Evolutionary conservation across 2,888 invertebrate species (phyloP), one percentile per base, ranked within the genome.

Genomic region (Brachylomia viminalis): DNA sequence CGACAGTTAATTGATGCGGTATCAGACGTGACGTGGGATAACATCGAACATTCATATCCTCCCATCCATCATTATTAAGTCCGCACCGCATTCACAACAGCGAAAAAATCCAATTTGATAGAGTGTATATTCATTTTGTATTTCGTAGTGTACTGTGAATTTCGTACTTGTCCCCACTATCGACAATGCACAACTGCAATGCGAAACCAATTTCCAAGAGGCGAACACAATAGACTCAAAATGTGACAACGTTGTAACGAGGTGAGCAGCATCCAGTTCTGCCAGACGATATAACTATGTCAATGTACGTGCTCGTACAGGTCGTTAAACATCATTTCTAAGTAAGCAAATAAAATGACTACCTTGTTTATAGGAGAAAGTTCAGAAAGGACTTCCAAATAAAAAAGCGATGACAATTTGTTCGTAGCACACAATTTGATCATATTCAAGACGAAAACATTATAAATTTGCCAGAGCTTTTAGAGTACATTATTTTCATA

Each of bases 1-100:
- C 87, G 88, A 85, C 90, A 88, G 85, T 90, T 92, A 92, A 92
- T 92, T 92, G 92, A 92, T 93, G 91, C 89, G 89, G 90, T 89
- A 92, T 89, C 87, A 77, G 80, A 86, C 81, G 79, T 84, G 84
- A 90, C 87, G 84, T 77, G 75, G 83, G 86, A 82, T 85, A 84
- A 83, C 77, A 82, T 81, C 64, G 20, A 79, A 79, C 83, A 77
- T 71, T 84, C 82, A 80, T 75, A 86, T 87, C 85, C 86, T 84
- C 82, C 74, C 73, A 86, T 83, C 82, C 77, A 70, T 81, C 82
- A 85, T 75, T 80, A 85, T 75, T 76, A 77, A 58, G 61, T 68
- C 68, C 20, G 30, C 61, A 62, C 59, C 61, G 56, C 56, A 79
- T 75, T 72, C 56, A 75, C 30, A 54, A 75, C 54, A 47, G 65